A percentile compares a stretch with the other conserved stretches of the same genome.
Evolutionary conservation across 2,113 vertebrate genomes (phyloP).

Genomic region (Hippocampus mohnikei): DNA sequence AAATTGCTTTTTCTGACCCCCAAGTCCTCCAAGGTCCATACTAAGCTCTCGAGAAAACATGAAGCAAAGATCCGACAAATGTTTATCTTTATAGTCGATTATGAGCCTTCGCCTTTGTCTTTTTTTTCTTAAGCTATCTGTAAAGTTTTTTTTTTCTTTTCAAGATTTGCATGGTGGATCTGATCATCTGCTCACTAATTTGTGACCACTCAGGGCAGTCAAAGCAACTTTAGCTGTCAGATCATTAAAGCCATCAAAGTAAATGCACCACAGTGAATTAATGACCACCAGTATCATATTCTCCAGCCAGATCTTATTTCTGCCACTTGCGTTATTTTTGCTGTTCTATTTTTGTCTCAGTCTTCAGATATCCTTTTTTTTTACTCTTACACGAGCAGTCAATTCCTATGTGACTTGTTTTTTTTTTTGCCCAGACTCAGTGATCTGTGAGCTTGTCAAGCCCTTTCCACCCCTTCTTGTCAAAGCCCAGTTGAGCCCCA

Average conservation of each 20-base stretch:
- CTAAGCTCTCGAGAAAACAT: no score
- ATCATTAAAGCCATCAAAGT: background rate
- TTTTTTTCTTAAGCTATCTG: no score
- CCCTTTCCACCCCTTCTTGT: slow-evolving; percentile 37
- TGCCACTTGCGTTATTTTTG: background rate
- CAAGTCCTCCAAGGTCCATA: no score
- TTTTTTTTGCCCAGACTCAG: slow-evolving; percentile 17
- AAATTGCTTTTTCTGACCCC: no score
- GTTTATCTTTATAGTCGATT: no score
- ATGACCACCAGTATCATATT: background rate
- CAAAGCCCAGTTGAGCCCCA: slow-evolving; percentile 50
- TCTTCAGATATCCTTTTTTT: background rate
- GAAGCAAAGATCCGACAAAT: no score
- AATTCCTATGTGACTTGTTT: slow-evolving; percentile 4
- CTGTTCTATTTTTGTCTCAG: slow-evolving; percentile 1
- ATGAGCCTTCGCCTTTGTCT: no score
- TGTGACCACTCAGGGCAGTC: background rate
- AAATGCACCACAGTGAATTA: background rate
- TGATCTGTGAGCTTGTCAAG: slow-evolving; percentile 33
- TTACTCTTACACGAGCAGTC: background rate
- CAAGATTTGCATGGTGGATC: no score
- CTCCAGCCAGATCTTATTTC: background rate
- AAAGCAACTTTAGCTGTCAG: background rate
- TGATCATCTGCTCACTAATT: no score
- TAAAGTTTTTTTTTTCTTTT: no score